Percentiles rank a stretch among this genome's conserved stretches.
These are phyloP conservation scores for Calephelis perditalis DNA, from an alignment of 2,888 invertebrate genomes.

Conservation along the genomic window DNA sequence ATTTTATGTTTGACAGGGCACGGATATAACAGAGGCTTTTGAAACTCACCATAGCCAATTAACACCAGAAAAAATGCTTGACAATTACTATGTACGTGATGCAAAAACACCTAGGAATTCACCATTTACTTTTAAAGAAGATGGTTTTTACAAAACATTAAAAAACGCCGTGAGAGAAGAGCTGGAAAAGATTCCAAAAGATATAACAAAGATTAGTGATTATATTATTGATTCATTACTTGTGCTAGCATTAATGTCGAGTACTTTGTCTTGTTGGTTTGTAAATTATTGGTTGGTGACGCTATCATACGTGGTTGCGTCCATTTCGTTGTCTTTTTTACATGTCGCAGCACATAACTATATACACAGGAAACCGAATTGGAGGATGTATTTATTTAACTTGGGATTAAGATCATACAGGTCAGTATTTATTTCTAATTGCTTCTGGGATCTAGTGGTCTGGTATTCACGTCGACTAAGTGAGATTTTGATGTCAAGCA, in stretches of 20 bases:
- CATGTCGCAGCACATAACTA: constrained; percentile 85
- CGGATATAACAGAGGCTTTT: constrained; percentile 81
- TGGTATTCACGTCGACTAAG: too few relatives aligned
- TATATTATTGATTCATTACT: constrained; percentile 57
- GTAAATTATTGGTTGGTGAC: constrained; percentile 43
- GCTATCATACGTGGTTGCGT: constrained; percentile 44
- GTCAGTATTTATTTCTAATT: constrained; percentile 40
- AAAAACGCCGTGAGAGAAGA: constrained; percentile 77
- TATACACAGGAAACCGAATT: constrained; percentile 86
- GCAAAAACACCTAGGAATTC: constrained; percentile 82
- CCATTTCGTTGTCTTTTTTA: constrained; percentile 77
- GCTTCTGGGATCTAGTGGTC: too few relatives aligned
- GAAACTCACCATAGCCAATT: constrained; percentile 75
- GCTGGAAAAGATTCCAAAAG: constrained; percentile 70
- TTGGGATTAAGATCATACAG: constrained; percentile 82
- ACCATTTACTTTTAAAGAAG: constrained; percentile 84
- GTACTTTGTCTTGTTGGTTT: constrained; percentile 45
- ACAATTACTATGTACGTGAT: constrained; percentile 81
- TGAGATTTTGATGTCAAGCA: too few relatives aligned
- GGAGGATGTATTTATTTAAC: constrained; percentile 88
- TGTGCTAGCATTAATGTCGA: constrained; percentile 47
- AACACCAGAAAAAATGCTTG: constrained; percentile 76
- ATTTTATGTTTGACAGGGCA: constrained; percentile 52
- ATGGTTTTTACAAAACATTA: constrained; percentile 86
- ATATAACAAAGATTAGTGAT: constrained; percentile 37